Base-by-base conservation (phyloP, 2,797 vertebrate genomes). In the Notamacropus eugenii region DNA sequence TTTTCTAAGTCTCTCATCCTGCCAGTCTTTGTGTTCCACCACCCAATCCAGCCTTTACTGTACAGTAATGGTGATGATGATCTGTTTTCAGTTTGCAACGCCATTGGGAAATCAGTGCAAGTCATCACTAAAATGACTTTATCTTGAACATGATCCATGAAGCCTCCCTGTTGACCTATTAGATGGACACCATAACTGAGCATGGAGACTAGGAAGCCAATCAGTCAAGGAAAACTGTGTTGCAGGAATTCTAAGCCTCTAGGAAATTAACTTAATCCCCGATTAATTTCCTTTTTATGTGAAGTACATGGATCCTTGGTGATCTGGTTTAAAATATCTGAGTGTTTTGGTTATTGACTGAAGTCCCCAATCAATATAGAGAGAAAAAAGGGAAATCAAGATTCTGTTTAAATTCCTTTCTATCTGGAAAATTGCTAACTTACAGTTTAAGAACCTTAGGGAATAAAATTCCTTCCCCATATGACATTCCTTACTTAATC, bases 81-180 rank as follows among this genome's bases (percentile, higher is more conserved):
- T 55, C 56, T 29, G 55, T 67, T 24, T 58, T 92, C 19, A 46
- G 74, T 87, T 87, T 87, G 40, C 22, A 87, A 27, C 46, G 55
- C 40, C 74, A 67, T 91, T 96, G 62, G 74, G 74, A 92, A 90
- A 56, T 93, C 54, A 56, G 11, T 27, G 40, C 40, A 96, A 91
- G 90, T 96, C 50, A 54, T 90, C 50, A 46, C 54, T 92, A 19
- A 59, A 96, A 56, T 87, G 16, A 13, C 55, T 50, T n/a, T 34
- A 52, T 90, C 87, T 92, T 90, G 27, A 95, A 94, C n/a, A 29
- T n/a, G 28, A 67, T 12, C 90, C 16, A 34, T 4, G 50, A 93
- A 52, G 46, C 46, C 13, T 92, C 57, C 34, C 31, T 93, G 16
- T 54, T 56, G 0, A 52, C 58, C n/a, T 94, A 5, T 54, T 40